Percentiles rank a stretch among this genome's conserved stretches.
Conservation (phyloP, 2,797 vertebrate species). For the Prunella strophiata region DNA sequence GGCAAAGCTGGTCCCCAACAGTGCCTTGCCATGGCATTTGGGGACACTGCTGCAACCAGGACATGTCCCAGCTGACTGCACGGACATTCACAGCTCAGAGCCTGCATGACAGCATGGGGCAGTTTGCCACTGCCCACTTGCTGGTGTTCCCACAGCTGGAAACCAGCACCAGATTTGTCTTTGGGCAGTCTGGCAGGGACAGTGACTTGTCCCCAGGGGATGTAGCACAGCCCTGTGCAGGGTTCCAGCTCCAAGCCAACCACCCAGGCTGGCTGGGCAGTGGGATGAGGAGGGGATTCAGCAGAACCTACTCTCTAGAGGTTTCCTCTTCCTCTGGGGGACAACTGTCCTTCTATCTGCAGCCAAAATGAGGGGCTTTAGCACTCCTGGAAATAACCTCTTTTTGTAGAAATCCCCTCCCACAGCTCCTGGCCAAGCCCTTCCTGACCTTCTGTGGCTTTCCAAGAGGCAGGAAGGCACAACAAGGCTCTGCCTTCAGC, state of each 20-base stretch:
- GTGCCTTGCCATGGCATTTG: not conserved
- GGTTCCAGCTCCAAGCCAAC: not conserved
- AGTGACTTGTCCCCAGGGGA: not conserved
- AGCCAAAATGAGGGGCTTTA: not conserved
- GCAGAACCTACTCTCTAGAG: not conserved
- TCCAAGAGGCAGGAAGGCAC: not conserved
- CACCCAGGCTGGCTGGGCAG: not conserved
- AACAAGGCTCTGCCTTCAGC: not conserved
- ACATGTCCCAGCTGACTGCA: not conserved
- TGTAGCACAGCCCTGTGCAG: not conserved
- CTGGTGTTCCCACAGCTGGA: accelerated
- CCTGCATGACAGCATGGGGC: not conserved
- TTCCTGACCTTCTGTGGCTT: not conserved
- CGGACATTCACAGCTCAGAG: not conserved
- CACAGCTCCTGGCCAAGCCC: not conserved
- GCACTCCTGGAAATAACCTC: not conserved
- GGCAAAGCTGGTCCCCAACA: not conserved
- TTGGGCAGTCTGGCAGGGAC: not conserved
- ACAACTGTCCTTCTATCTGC: not conserved
- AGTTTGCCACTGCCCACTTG: not conserved
- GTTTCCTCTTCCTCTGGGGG: not conserved
- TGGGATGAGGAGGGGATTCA: not conserved
- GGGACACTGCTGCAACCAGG: not conserved
- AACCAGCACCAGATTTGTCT: not conserved
- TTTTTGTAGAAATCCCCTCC: not conserved